Base-by-base conservation (phyloP, 1,140 invertebrate species). In the Caenorhabditis inopinata region DNA sequence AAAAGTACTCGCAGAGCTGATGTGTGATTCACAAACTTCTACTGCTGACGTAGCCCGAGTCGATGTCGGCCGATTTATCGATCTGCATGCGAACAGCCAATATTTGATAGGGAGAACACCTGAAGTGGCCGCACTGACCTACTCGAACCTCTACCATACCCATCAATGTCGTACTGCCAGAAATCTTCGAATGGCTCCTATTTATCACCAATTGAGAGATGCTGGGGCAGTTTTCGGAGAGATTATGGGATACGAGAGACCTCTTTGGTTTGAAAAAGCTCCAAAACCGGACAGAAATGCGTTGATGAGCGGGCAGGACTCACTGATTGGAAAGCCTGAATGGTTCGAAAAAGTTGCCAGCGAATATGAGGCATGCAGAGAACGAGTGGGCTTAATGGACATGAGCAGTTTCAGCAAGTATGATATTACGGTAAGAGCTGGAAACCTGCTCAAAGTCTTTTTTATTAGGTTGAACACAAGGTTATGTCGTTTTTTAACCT, bases 381-480 rank as follows among this genome's bases (percentile, higher is more conserved):
- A 98, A 91, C 92, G 92, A 25, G 93, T 98, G 78, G 95, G 95
- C 42, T 89, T 99, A 1, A 93, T 96, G 79, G 97, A 99, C 90
- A 98, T 98, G 91, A 97, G 96, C 9, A 97, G 95, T 0, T 99
- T 98, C 89, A 95, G 96, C 1, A 99, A 99, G 90, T 93, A 97
- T 83, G 96, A 98, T 90, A 90, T 98, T 76, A 94, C 93, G 93
- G 94, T 95, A 90, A 89, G 89, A n/a, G n/a, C n/a, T n/a, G n/a
- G n/a, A n/a, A n/a, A n/a, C n/a, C n/a, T n/a, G n/a, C n/a, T n/a
- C n/a, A n/a, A n/a, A n/a, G n/a, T n/a, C n/a, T n/a, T n/a, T n/a
- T n/a, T n/a, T n/a, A n/a, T n/a, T n/a, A n/a, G n/a, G n/a, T n/a
- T n/a, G n/a, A n/a, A n/a, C n/a, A n/a, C n/a, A n/a, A n/a, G n/a